phyloP scores from a whole-genome alignment of 2,113 vertebrate genomes.

The Leucopsar rothschildi region DNA sequence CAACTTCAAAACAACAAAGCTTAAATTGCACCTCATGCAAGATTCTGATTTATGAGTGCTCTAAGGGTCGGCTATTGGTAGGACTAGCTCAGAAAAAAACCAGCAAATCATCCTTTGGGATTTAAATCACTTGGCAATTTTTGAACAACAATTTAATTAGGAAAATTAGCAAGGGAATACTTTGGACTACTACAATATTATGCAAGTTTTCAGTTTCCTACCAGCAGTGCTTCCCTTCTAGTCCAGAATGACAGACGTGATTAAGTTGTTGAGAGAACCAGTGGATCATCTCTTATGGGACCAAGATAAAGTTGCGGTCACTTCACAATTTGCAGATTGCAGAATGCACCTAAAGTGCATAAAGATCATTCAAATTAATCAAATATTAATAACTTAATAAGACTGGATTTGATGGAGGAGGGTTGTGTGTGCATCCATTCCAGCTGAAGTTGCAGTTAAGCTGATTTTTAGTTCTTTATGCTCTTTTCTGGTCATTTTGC shows the following conservation, averaged over 20 bases:
- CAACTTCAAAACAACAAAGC: constrained; percentile 68
- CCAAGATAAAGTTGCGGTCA: neutral
- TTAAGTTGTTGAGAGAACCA: neutral
- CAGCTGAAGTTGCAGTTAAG: neutral
- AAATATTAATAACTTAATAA: neutral
- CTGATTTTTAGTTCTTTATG: neutral
- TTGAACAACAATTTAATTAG: constrained; percentile 62
- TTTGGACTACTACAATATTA: neutral
- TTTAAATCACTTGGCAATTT: constrained; percentile 21
- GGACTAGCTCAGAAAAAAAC: constrained; percentile 21
- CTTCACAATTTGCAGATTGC: neutral
- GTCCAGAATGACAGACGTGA: neutral
- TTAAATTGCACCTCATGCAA: constrained; percentile 15
- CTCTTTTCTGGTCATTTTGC: neutral
- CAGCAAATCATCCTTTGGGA: constrained; percentile 18
- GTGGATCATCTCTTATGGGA: neutral
- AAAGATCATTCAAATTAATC: neutral
- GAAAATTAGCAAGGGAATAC: constrained; percentile 48
- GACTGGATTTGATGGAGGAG: neutral
- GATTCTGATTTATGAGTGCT: neutral
- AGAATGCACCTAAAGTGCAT: neutral
- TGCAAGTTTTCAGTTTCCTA: constrained; percentile 13
- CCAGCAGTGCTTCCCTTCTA: neutral
- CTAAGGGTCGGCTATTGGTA: neutral
- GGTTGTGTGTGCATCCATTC: neutral